A percentile compares a stretch with the other conserved stretches of the same genome.
Evolutionary conservation across 2,888 invertebrate genomes (phyloP).

Genomic region (Cheilosia vulpina): DNA sequence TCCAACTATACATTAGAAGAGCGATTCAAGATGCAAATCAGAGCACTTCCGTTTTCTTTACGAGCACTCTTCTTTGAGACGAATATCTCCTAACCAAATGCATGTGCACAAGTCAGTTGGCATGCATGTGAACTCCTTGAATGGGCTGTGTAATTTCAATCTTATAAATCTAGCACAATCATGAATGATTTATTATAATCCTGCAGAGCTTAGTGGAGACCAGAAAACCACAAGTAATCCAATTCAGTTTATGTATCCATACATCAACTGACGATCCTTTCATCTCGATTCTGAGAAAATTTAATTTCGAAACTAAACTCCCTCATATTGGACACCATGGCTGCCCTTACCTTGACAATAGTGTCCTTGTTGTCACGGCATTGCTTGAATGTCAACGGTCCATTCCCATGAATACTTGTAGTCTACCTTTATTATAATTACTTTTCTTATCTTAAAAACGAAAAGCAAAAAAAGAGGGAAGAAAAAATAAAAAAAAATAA

Average conservation of each 20-base stretch:
- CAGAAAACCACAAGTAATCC: constrained; percentile 6
- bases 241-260: constrained; percentile 23
- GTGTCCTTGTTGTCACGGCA: constrained; percentile 52
- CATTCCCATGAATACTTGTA: constrained; percentile 13
- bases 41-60: background rate
- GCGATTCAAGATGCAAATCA: too few relatives aligned
- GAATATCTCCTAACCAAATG: background rate
- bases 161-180: constrained; percentile 28
- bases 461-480: background rate
- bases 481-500: background rate
- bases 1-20: too few relatives aligned
- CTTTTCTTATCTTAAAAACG: constrained; percentile 36
- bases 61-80: background rate
- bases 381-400: constrained; percentile 60
- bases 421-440: constrained; percentile 65
- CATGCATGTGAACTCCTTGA: background rate
- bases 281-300: constrained; percentile 34
- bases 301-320: constrained; percentile 31
- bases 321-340: constrained; percentile 25
- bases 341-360: constrained; percentile 31
- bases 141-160: too few relatives aligned
- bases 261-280: constrained; percentile 29
- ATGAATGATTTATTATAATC: constrained; percentile 26
- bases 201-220: background rate
- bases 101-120: background rate